Conservation (phyloP, 1,140 invertebrate species). For the Zophobas morio region DNA sequence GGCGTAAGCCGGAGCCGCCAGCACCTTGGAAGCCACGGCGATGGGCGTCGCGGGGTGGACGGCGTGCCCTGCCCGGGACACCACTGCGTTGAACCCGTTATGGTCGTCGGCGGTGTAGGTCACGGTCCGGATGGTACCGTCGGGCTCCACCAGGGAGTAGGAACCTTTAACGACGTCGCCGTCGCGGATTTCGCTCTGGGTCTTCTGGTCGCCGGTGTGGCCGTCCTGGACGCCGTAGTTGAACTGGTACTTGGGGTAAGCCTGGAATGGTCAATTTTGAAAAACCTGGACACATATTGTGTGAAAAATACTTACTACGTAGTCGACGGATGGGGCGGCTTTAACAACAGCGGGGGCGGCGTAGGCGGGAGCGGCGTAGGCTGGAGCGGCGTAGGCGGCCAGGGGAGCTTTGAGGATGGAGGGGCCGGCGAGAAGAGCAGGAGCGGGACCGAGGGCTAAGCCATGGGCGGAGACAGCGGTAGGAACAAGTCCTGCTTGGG, state of each 20-base stretch:
- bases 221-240: constrained; percentile 67
- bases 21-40: constrained; percentile 21
- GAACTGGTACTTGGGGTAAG: constrained; percentile 56
- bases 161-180: constrained; percentile 67
- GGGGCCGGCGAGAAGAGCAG: constrained; percentile 7
- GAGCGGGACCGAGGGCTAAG: constrained; percentile 32
- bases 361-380: constrained; percentile 13
- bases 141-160: constrained; percentile 66
- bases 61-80: constrained; percentile 19
- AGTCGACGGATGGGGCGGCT: constrained; percentile 55
- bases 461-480: constrained; percentile 43
- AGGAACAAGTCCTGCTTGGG: constrained; percentile 50
- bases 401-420: constrained; percentile 36
- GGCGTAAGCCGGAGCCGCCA: constrained; percentile 11
- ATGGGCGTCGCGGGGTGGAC: constrained; percentile 34
- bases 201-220: constrained; percentile 68
- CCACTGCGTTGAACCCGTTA: constrained; percentile 49
- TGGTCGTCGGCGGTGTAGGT: constrained; percentile 48
- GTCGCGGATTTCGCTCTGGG: constrained; percentile 66
- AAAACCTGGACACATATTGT: background rate
- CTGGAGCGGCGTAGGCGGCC: constrained; percentile 18
- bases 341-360: constrained; percentile 50
- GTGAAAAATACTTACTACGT: constrained; percentile 51
- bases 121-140: constrained; percentile 52
- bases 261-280: constrained; percentile 35